Evolutionary conservation across 2,797 vertebrate species (phyloP), one percentile per base, ranked within the genome.

Genomic region (Delichon dasypus): DNA sequence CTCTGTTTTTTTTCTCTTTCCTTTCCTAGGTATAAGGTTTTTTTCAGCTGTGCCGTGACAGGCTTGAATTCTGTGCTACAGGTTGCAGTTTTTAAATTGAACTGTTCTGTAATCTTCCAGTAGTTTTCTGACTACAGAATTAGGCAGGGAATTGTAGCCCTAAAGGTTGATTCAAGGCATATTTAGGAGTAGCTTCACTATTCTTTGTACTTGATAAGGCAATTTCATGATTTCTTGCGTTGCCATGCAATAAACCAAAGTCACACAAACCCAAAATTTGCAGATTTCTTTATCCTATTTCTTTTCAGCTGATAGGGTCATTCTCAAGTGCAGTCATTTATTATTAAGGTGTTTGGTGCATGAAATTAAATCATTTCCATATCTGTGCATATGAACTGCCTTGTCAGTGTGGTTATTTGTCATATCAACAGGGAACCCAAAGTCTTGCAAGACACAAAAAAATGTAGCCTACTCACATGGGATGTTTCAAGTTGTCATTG

Each of bases 401-500:
- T 32, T 85, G 72, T 91, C 76, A 88, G 8, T 42, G 36, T 75
- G 74, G 55, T 74, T 84, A 61, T 90, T 68, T 60, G 36, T 76
- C n/a, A 53, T 73, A 93, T 45, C 66, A 76, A 7, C n/a, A 62
- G n/a, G 26, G 29, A 81, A 30, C 27, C 17, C 62, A 47, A 64
- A 87, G 53, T 53, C 45, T 55, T 7, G 11, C 10, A 92, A 90
- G 60, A 68, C 0, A 0, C 13, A 23, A 54, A 83, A 94, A 40
- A 54, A 22, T 4, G 16, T 44, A 81, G 62, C 44, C n/a, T 95
- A 97, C 99, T 99, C 96, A 99, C 99, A 91, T 97, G 82, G 97
- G 74, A 54, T 97, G 97, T 93, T 93, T 98, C 64, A 97, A 73
- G 76, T 97, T 97, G 81, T 98, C 98, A 53, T 97, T 96, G 76